Percentiles rank a stretch among this genome's conserved stretches.
These are phyloP conservation scores for Sphenodon punctatus DNA, from an alignment of 2,797 vertebrate species.

Conservation along the genomic window DNA sequence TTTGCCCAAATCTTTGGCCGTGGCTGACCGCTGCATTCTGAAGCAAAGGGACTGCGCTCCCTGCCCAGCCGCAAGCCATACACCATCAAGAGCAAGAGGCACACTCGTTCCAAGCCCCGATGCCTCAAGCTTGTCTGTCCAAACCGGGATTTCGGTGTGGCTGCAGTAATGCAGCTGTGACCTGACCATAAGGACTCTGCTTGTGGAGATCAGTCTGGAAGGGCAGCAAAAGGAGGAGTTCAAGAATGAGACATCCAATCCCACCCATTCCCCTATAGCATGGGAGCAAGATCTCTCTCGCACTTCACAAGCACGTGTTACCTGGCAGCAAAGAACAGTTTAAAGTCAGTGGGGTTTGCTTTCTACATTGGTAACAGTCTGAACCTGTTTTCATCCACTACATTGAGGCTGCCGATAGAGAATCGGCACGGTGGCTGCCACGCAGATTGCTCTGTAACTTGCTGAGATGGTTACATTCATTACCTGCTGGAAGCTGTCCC, in stretches of 20 bases:
- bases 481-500: constrained; percentile 98
- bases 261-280: neutral
- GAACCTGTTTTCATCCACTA: neutral
- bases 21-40: too few species aligned
- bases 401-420: neutral
- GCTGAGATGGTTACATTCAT: neutral
- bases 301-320: neutral
- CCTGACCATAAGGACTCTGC: too few species aligned
- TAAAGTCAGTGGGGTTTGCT: neutral
- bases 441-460: neutral
- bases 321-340: neutral
- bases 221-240: constrained; percentile 36
- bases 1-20: too few species aligned
- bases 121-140: constrained; percentile 59
- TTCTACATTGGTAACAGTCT: neutral
- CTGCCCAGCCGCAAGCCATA: constrained; percentile 63
- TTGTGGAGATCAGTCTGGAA: too few species aligned
- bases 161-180: too few species aligned
- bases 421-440: neutral
- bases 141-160: constrained; percentile 55
- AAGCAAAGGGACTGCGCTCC: constrained; percentile 61
- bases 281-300: neutral
- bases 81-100: too few species aligned
- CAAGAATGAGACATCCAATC: constrained; percentile 32
- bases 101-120: constrained; percentile 44